A percentile compares a stretch with the other conserved stretches of the same genome.
Evolutionary conservation across 2,113 vertebrate genomes (phyloP).

Genomic region (Thinocorus orbignyianus): DNA sequence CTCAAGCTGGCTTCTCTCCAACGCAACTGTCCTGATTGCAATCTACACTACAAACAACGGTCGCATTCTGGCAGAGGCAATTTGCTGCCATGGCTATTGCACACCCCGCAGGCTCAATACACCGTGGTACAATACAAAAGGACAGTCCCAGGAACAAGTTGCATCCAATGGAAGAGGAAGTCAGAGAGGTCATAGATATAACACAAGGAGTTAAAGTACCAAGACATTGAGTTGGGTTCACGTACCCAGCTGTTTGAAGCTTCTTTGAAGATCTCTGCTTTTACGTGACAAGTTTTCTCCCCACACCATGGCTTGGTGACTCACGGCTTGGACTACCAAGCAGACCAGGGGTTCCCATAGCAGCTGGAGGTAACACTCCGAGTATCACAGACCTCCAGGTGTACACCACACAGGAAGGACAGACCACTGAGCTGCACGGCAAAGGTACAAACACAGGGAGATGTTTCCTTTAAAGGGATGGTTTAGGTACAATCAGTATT

Average conservation of each 20-base stretch:
- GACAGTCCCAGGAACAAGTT: not conserved
- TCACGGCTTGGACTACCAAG: not conserved
- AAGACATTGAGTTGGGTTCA: not conserved
- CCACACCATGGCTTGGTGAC: not conserved
- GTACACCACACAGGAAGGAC: not conserved
- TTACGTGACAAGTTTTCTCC: not conserved
- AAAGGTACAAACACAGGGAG: not conserved
- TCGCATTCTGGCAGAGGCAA: not conserved
- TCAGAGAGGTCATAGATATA: accelerated
- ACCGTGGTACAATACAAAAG: accelerated
- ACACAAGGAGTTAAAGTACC: not conserved
- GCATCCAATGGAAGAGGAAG: not conserved
- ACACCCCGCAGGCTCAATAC: not conserved
- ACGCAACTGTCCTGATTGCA: not conserved
- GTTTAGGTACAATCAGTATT: accelerated
- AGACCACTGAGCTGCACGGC: not conserved
- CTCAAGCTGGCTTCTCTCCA: not conserved
- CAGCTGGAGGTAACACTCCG: not conserved
- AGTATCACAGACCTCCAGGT: not conserved
- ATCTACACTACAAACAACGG: not conserved
- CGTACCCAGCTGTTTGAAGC: not conserved
- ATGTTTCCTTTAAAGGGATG: not conserved
- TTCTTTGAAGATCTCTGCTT: not conserved
- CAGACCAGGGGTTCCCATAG: not conserved
- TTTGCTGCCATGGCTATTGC: not conserved